These are phyloP conservation scores for Hemicrepidius hirtus DNA, from an alignment of 2,888 invertebrate species.

Conservation along the genomic window DNA sequence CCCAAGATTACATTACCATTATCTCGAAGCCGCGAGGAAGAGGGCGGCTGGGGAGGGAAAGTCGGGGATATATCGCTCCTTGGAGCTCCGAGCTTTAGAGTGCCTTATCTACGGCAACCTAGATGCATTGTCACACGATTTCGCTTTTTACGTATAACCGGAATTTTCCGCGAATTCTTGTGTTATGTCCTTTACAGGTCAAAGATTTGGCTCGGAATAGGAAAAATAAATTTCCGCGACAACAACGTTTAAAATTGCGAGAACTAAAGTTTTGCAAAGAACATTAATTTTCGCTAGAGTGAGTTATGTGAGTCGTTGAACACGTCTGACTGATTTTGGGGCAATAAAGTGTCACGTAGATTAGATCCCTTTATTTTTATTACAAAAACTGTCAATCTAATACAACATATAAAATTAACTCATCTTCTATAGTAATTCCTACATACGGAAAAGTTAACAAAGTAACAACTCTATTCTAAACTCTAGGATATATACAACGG, in stretches of 20 bases:
- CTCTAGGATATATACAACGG: constrained; percentile 36
- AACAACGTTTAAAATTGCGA: constrained; percentile 19
- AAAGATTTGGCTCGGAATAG: background rate
- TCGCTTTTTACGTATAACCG: constrained; percentile 52
- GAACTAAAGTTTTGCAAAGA: constrained; percentile 21
- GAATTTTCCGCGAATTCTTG: constrained; percentile 13
- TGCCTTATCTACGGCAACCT: constrained; percentile 57
- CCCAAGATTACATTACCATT: constrained; percentile 71
- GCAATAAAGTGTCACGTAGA: constrained; percentile 20
- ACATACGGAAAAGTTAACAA: constrained; percentile 47
- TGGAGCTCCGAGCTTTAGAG: constrained; percentile 53
- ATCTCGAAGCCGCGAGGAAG: constrained; percentile 65
- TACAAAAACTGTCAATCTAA: constrained; percentile 40
- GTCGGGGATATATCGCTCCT: constrained; percentile 56
- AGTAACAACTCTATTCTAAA: constrained; percentile 44
- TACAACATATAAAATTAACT: constrained; percentile 53
- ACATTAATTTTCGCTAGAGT: constrained; percentile 23
- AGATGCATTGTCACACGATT: constrained; percentile 57
- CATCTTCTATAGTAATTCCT: constrained; percentile 35
- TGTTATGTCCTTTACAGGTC: constrained; percentile 5
- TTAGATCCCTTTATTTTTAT: constrained; percentile 31
- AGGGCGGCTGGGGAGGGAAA: constrained; percentile 53
- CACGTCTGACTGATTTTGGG: constrained; percentile 14
- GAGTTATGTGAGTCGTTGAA: constrained; percentile 27
- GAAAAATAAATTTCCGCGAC: constrained; percentile 24